Percentiles rank a stretch among this genome's conserved stretches.
These are phyloP conservation scores for Trichonephila clavipes DNA, from an alignment of 1,140 invertebrate species.

Conservation along the genomic window DNA sequence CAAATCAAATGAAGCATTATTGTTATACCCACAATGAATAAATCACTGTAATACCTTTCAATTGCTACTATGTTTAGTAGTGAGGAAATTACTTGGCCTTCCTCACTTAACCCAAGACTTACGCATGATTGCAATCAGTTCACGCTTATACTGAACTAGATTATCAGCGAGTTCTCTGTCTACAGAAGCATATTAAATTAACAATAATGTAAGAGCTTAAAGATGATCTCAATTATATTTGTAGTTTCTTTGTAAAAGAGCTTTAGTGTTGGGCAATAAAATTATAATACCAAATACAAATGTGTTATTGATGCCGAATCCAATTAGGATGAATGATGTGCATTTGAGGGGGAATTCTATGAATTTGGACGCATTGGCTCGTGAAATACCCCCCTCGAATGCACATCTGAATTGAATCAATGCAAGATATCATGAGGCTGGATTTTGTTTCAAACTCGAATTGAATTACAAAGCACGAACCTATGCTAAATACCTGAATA, in stretches of 20 bases:
- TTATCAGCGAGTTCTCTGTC: neutral
- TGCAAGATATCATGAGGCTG: neutral
- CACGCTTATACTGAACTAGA: too few species aligned
- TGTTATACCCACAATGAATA: too few species aligned
- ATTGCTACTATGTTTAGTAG: too few species aligned
- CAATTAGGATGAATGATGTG: slow-evolving; percentile 7
- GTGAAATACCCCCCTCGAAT: neutral
- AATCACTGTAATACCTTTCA: too few species aligned
- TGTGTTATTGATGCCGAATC: neutral
- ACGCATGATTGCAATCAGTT: too few species aligned
- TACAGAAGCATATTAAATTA: neutral
- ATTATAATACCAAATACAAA: neutral
- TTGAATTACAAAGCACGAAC: neutral
- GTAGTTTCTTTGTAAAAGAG: neutral
- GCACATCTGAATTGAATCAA: neutral
- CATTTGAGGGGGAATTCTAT: neutral
- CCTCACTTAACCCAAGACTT: too few species aligned
- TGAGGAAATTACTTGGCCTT: too few species aligned
- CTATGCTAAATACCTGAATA: neutral
- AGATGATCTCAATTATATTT: neutral
- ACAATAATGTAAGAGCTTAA: neutral
- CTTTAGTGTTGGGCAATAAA: neutral
- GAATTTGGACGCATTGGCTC: neutral
- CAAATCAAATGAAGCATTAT: too few species aligned
- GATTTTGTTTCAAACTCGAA: slow-evolving; percentile 3